phyloP scores from a whole-genome alignment of 2,113 vertebrate genomes.

The Ploceus nigricollis region DNA sequence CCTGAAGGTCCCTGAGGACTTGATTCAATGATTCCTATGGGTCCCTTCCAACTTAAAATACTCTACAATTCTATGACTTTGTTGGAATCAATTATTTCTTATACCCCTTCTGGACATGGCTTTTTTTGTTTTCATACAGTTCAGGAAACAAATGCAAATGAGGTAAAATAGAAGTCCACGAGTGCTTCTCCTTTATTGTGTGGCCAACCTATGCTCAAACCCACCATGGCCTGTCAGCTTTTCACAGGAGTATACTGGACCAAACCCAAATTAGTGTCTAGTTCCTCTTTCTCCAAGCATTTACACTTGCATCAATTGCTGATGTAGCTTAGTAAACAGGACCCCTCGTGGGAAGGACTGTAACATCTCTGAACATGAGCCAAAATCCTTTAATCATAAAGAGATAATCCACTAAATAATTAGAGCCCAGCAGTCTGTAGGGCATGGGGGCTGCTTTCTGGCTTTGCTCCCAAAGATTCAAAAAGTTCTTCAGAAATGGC shows the following conservation, averaged over 20 bases:
- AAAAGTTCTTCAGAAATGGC: neutral
- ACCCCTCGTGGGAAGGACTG: neutral
- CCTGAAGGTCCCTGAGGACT: neutral
- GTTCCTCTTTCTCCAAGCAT: neutral
- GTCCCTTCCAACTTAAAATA: neutral
- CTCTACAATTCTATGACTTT: neutral
- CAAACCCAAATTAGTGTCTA: neutral
- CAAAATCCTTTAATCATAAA: slow-evolving; percentile 48
- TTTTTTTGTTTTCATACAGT: neutral
- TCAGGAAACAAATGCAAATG: neutral
- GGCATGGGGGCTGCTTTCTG: neutral
- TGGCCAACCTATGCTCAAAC: neutral
- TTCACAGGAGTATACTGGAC: neutral
- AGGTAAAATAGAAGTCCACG: neutral
- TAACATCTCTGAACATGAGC: slow-evolving; percentile 2
- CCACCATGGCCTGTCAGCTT: neutral
- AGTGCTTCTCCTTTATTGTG: neutral
- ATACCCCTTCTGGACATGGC: neutral
- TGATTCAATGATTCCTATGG: neutral
- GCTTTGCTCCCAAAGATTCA: neutral
- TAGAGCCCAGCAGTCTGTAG: slow-evolving; percentile 15
- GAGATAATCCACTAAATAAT: slow-evolving; percentile 40
- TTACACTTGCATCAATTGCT: neutral
- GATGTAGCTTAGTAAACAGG: neutral
- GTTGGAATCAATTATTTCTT: neutral